Conservation (phyloP, 2,113 vertebrate genomes). For the Chloebia gouldiae region DNA sequence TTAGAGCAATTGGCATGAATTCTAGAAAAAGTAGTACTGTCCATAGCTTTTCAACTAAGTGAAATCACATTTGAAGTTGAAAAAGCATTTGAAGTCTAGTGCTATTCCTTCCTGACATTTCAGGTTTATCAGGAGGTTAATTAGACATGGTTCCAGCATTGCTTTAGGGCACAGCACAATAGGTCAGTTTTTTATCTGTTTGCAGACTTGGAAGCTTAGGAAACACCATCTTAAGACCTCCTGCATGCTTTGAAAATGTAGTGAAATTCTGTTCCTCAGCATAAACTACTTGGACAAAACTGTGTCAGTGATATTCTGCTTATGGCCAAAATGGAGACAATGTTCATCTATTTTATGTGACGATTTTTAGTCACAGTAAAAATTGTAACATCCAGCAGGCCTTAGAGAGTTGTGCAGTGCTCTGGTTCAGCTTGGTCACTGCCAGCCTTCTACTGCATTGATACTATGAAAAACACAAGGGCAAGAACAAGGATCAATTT, state of each 20-base stretch:
- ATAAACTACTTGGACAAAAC: slow-evolving; percentile 48
- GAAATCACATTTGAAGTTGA: not conserved
- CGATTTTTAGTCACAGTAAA: slow-evolving; percentile 5
- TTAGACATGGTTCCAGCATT: slow-evolving; percentile 55
- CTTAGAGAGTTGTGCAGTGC: not conserved
- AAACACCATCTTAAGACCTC: slow-evolving; percentile 55
- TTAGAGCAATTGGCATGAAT: slow-evolving; percentile 13
- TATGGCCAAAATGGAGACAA: slow-evolving; percentile 37
- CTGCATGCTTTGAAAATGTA: slow-evolving; percentile 10
- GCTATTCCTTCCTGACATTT: slow-evolving; percentile 58
- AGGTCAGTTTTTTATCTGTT: slow-evolving; percentile 48
- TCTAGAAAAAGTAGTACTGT: not conserved
- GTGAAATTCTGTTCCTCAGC: slow-evolving; percentile 16
- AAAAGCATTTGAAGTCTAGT: slow-evolving; percentile 17
- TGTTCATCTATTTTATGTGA: not conserved
- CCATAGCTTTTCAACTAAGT: not conserved
- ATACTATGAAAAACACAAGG: not conserved
- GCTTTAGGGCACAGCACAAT: slow-evolving; percentile 33
- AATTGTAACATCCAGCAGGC: not conserved
- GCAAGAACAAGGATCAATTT: not conserved
- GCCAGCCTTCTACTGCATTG: not conserved
- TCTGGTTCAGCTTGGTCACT: not conserved
- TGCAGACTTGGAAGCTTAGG: slow-evolving; percentile 34
- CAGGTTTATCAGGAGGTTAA: slow-evolving; percentile 69
- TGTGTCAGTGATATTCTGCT: not conserved